Base-by-base conservation (phyloP, 2,888 invertebrate species). In the Cinara cedri region DNA sequence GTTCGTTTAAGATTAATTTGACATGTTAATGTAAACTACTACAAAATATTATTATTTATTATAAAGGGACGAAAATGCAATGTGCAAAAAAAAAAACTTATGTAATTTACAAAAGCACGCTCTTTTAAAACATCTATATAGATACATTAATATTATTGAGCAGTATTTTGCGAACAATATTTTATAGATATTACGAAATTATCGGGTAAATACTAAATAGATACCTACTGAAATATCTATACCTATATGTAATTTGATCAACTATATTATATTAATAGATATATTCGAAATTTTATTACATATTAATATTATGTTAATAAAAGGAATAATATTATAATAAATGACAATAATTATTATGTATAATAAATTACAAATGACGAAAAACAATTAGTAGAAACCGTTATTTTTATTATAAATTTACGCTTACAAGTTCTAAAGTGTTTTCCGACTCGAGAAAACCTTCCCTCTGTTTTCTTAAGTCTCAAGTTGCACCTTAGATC, bases 381-480 rank as follows among this genome's bases (percentile, higher is more conserved):
- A 78, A 78, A 55, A 13, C 24, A 10, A 51, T 78, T 42, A 60
- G 68, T 11, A 78, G 60, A 78, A 70, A 70, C 66, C 78, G 70
- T 70, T 78, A 55, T 60, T 78, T 78, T 78, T 78, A 78, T 13
- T 44, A 21, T 8, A 21, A 24, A 54, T 54, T 42, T 42, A 49
- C 78, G 68, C 51, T 76, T 34, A 68, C 76, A 55, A 26, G 78
- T 78, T 78, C 70, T 78, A 44, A 51, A 24, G 70, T 21, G 70
- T 51, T 78, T 46, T 11, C 21, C 14, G 42, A 51, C 68, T 70
- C 42, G 42, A 78, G 66, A 70, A 78, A 78, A 78, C 78, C 78
- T 78, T 78, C 78, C 78, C 78, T 78, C 60, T 70, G 78, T 78
- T 78, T 78, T 78, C 54, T 78, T 49, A 10, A 70, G 49, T 70